phyloP scores from a whole-genome alignment of 2,888 invertebrate species.

The Ecliptopera silaceata region DNA sequence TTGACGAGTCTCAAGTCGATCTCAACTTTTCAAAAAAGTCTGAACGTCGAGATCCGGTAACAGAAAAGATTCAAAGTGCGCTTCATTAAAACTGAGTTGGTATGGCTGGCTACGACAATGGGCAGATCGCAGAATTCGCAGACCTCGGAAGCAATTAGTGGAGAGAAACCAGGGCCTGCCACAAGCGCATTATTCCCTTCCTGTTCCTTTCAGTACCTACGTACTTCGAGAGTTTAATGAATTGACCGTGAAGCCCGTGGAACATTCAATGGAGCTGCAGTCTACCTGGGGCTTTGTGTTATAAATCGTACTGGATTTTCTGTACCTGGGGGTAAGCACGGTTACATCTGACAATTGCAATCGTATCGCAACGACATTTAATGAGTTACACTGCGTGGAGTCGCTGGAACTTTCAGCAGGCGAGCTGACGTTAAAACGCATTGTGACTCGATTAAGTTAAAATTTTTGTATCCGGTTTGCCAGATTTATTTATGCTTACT shows the following conservation, averaged over 20 bases:
- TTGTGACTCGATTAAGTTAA: no score
- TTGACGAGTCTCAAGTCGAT: background rate
- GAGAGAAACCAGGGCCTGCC: slow-evolving; percentile 35
- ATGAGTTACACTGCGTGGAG: no score
- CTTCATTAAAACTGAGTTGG: slow-evolving; percentile 71
- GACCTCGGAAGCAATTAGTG: slow-evolving; percentile 70
- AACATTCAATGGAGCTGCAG: slow-evolving; percentile 25
- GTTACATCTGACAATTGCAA: no score
- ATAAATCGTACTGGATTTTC: background rate
- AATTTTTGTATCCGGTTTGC: no score
- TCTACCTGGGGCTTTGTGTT: slow-evolving; percentile 7
- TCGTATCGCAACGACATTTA: no score
- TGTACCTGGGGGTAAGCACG: no score
- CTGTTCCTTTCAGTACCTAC: slow-evolving; percentile 25
- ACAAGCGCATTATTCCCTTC: slow-evolving; percentile 38
- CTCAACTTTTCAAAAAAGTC: background rate
- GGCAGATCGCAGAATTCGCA: slow-evolving; percentile 56
- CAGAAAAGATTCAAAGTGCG: slow-evolving; percentile 68
- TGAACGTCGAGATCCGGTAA: slow-evolving; percentile 44
- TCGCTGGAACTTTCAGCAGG: no score
- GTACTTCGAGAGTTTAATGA: slow-evolving; percentile 25
- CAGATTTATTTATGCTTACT: no score
- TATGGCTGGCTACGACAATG: slow-evolving; percentile 61
- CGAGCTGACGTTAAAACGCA: no score
- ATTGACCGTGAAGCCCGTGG: slow-evolving; percentile 31